A percentile compares a stretch with the other conserved stretches of the same genome.
These are phyloP conservation scores for Bombus waltoni DNA, from an alignment of 1,140 invertebrate species.

Conservation along the genomic window DNA sequence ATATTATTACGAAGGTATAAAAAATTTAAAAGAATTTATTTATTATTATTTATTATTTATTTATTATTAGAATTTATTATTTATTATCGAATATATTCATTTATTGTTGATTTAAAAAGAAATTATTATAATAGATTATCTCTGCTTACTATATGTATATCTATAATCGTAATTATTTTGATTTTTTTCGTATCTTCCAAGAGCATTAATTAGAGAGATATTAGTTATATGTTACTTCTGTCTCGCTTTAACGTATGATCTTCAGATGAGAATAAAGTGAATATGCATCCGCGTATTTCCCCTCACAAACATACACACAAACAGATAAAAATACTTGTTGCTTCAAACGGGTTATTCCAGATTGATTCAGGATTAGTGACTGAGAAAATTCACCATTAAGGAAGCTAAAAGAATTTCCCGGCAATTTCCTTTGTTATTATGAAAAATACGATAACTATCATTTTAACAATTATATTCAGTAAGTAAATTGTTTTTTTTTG, in stretches of 20 bases:
- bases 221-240: background rate
- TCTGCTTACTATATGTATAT: background rate
- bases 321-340: background rate
- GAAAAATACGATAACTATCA: conserved; percentile 26
- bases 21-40: background rate
- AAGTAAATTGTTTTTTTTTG: conserved; percentile 31
- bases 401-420: background rate
- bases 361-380: conserved; percentile 22
- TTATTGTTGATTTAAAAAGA: background rate
- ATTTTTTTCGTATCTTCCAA: background rate
- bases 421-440: conserved; percentile 24
- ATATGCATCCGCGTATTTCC: conserved; percentile 17
- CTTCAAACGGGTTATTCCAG: conserved; percentile 56
- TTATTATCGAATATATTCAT: background rate
- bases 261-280: background rate
- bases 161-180: background rate
- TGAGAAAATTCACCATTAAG: no score
- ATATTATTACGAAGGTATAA: background rate
- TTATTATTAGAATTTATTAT: no score
- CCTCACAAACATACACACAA: background rate
- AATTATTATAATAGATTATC: conserved; percentile 1
- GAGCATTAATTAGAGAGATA: background rate
- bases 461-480: conserved; percentile 45
- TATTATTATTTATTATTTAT: no score
- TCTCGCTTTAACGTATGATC: background rate